Evolutionary conservation across 2,113 vertebrate genomes (phyloP).

Genomic region (Strigops habroptila): DNA sequence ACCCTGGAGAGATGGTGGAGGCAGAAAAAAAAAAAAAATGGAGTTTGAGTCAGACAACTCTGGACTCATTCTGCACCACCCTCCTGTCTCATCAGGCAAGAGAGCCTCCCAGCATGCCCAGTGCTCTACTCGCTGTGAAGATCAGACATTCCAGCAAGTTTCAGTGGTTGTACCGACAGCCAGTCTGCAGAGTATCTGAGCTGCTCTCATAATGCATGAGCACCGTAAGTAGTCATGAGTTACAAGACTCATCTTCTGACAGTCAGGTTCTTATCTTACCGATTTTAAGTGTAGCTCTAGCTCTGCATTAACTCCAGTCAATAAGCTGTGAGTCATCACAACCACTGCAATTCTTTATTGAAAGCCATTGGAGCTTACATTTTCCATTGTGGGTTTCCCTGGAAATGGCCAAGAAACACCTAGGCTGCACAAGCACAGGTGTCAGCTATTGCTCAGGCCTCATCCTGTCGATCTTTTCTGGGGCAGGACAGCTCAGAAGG

Average conservation of each 20-base stretch:
- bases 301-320: constrained; percentile 50
- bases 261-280: constrained; percentile 51
- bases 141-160: not conserved
- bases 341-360: not conserved
- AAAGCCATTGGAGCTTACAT: not conserved
- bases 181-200: constrained; percentile 1
- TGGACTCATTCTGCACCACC: not conserved
- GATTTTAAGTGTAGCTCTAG: constrained; percentile 41
- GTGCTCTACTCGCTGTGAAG: not conserved
- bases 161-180: not conserved
- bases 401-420: not conserved
- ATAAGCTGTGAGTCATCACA: constrained; percentile 49
- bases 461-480: not conserved
- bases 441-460: not conserved
- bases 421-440: not conserved
- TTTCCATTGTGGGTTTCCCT: not conserved
- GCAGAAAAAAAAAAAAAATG: not conserved
- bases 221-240: constrained; percentile 39
- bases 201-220: not conserved
- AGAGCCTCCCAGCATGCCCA: not conserved
- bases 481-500: not conserved
- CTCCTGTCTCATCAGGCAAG: not conserved
- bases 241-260: constrained; percentile 58
- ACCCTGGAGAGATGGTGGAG: constrained; percentile 66
- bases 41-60: accelerated